A percentile compares a stretch with the other conserved stretches of the same genome.
Conservation (phyloP, 2,888 invertebrate species). For the Brenthis hecate region DNA sequence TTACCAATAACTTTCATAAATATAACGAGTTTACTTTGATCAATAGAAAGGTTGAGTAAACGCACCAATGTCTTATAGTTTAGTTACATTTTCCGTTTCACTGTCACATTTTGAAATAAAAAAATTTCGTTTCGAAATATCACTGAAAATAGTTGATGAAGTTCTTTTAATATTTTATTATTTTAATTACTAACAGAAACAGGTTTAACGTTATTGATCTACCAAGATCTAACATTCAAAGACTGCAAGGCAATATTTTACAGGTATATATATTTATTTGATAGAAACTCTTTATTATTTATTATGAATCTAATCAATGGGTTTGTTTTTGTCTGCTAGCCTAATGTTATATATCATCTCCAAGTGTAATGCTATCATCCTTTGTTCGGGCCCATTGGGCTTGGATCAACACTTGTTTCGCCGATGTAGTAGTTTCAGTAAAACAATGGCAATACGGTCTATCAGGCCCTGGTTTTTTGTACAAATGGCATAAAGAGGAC, state of each 20-base stretch:
- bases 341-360: constrained; percentile 64
- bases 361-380: constrained; percentile 57
- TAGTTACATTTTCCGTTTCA: too few relatives aligned
- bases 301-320: constrained; percentile 62
- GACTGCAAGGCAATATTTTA: not conserved
- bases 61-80: too few relatives aligned
- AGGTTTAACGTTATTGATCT: not conserved
- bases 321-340: constrained; percentile 59
- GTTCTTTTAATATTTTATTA: too few relatives aligned
- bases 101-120: too few relatives aligned
- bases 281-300: constrained; percentile 34
- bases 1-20: too few relatives aligned
- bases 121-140: too few relatives aligned
- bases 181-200: too few relatives aligned
- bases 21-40: too few relatives aligned
- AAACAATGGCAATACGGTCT: not conserved
- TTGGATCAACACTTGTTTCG: constrained; percentile 30
- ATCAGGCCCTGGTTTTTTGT: constrained; percentile 12
- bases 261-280: constrained; percentile 11
- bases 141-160: too few relatives aligned
- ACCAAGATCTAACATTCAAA: constrained; percentile 2
- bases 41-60: too few relatives aligned
- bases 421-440: not conserved
- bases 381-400: constrained; percentile 57
- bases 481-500: too few relatives aligned